A percentile compares a stretch with the other conserved stretches of the same genome.
These are phyloP conservation scores for Mohoua ochrocephala DNA, from an alignment of 2,113 vertebrate species.

Conservation along the genomic window DNA sequence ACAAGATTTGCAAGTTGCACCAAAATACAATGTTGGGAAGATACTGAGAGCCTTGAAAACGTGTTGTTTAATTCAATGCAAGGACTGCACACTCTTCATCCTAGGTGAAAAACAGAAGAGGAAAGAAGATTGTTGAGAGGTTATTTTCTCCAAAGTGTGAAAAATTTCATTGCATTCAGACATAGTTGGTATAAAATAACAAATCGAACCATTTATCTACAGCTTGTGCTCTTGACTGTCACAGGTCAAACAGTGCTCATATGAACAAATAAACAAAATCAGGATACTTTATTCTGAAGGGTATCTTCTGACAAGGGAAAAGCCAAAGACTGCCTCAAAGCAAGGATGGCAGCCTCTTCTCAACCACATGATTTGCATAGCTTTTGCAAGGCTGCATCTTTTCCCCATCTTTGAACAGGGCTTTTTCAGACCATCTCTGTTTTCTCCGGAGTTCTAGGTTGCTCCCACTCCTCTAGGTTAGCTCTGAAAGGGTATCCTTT, in stretches of 20 bases:
- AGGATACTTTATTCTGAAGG: not conserved
- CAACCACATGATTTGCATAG: not conserved
- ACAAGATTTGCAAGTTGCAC: not conserved
- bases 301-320: not conserved
- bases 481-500: not conserved
- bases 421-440: not conserved
- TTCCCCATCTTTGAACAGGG: not conserved
- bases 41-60: not conserved
- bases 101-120: constrained; percentile 22
- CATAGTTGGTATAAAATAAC: not conserved
- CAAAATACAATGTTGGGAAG: not conserved
- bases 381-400: not conserved
- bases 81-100: constrained; percentile 22
- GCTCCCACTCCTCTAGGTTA: not conserved
- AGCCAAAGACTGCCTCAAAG: not conserved
- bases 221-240: not conserved
- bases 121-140: not conserved
- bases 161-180: not conserved
- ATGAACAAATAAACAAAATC: not conserved
- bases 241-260: not conserved
- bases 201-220: not conserved
- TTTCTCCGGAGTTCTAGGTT: not conserved
- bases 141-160: not conserved
- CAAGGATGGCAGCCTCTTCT: not conserved
- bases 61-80: not conserved